A percentile compares a stretch with the other conserved stretches of the same genome.
phyloP scores from a whole-genome alignment of 2,888 invertebrate species.

The Coecobrya sp. region DNA sequence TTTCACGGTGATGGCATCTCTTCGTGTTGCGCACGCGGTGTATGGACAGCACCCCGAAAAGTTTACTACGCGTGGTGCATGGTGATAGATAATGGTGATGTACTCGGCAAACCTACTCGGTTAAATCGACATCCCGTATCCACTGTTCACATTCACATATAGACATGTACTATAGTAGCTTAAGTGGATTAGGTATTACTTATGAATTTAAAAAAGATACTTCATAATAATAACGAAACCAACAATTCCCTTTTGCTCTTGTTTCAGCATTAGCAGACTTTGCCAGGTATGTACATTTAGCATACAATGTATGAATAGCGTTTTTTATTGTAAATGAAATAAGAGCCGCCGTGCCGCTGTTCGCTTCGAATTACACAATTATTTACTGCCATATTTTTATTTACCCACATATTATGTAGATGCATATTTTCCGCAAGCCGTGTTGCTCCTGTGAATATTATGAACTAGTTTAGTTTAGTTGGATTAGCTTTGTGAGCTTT shows the following conservation, averaged over 20 bases:
- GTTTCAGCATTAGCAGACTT: not conserved
- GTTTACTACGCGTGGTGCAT: not conserved
- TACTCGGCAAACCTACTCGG: not conserved
- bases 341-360: not conserved
- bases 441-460: too few relatives aligned
- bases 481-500: too few relatives aligned
- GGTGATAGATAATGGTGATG: not conserved
- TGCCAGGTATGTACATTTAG: not conserved
- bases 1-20: not conserved
- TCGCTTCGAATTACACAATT: not conserved
- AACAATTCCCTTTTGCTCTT: not conserved
- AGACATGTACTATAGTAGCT: not conserved
- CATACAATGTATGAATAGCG: not conserved
- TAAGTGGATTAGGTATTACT: not conserved
- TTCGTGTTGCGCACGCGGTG: not conserved
- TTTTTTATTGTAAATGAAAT: not conserved
- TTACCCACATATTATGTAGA: not conserved
- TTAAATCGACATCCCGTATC: not conserved
- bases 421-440: not conserved
- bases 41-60: not conserved
- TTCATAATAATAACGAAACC: slow-evolving; percentile 15
- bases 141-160: not conserved
- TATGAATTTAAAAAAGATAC: not conserved
- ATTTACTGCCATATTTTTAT: not conserved
- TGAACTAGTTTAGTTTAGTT: too few relatives aligned